Conservation (phyloP, 2,888 invertebrate species). For the Caenorhabditis macrosperma region DNA sequence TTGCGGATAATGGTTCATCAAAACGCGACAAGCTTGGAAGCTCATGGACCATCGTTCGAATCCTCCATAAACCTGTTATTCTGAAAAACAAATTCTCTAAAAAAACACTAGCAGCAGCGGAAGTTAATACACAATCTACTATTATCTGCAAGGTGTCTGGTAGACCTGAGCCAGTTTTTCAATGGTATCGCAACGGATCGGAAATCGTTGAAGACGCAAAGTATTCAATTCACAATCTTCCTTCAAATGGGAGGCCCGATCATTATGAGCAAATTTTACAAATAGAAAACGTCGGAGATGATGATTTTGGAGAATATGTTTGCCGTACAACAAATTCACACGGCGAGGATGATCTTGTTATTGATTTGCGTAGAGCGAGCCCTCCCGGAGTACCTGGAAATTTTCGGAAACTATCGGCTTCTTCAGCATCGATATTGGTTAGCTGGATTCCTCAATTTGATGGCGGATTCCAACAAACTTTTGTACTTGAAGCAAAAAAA, state of each 20-base stretch:
- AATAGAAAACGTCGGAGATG: constrained; percentile 58
- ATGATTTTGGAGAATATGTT: constrained; percentile 89
- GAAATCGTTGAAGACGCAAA: constrained; percentile 62
- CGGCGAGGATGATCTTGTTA: constrained; percentile 82
- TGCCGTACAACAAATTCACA: constrained; percentile 89
- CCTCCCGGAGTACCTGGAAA: constrained; percentile 68
- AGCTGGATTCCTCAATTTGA: constrained; percentile 79
- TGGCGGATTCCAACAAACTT: constrained; percentile 75
- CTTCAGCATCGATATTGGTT: constrained; percentile 68
- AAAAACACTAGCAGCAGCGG: constrained; percentile 73
- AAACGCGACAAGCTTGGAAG: constrained; percentile 15
- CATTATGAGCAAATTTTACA: constrained; percentile 69
- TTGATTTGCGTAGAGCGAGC: constrained; percentile 71
- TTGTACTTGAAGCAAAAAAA: constrained; percentile 65
- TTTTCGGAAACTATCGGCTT: constrained; percentile 64
- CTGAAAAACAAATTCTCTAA: constrained; percentile 71
- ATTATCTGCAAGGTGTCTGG: constrained; percentile 74
- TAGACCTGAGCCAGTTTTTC: constrained; percentile 75
- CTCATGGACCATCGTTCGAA: constrained; percentile 68
- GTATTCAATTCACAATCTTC: constrained; percentile 61
- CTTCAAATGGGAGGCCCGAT: constrained; percentile 61
- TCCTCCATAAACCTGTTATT: constrained; percentile 75
- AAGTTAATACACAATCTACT: constrained; percentile 64
- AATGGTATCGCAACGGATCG: constrained; percentile 70
- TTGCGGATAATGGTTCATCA: constrained; percentile 88